Percentiles rank a stretch among this genome's conserved stretches.
Conservation (phyloP, 1,140 invertebrate genomes). For the Daktulosphaira vitifoliae region DNA sequence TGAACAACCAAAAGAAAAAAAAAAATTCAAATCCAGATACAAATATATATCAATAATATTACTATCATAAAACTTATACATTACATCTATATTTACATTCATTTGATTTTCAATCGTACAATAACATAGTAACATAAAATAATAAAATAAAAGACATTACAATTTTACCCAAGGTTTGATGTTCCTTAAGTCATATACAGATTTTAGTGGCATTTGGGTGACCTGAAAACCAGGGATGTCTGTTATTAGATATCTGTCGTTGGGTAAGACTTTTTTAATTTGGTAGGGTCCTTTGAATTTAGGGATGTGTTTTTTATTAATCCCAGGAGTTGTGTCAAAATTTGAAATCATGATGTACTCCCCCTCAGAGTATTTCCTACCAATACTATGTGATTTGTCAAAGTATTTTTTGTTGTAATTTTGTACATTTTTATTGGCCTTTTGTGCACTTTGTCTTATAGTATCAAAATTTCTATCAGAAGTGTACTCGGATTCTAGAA, state of each 20-base stretch:
- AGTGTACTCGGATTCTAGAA: neutral
- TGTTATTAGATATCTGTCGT: constrained; percentile 20
- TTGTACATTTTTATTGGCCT: neutral
- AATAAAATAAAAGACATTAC: too few species aligned
- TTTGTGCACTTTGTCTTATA: constrained; percentile 4
- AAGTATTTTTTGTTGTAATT: constrained; percentile 12
- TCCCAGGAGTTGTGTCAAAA: neutral
- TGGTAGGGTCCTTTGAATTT: constrained; percentile 32
- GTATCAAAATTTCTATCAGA: neutral
- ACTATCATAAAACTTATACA: too few species aligned
- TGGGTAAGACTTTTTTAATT: constrained; percentile 25
- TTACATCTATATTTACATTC: too few species aligned
- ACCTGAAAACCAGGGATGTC: constrained; percentile 16
- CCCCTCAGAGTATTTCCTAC: neutral
- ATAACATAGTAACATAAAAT: too few species aligned
- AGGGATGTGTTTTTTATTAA: constrained; percentile 16
- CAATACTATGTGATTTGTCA: neutral
- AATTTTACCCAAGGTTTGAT: neutral
- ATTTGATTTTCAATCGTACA: too few species aligned
- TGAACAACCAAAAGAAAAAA: too few species aligned
- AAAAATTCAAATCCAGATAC: too few species aligned
- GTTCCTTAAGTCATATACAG: neutral
- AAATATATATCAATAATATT: too few species aligned
- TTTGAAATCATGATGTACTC: constrained; percentile 28
- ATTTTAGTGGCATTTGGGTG: neutral